A percentile compares a stretch with the other conserved stretches of the same genome.
Conservation (phyloP, 2,888 invertebrate species). For the Crossocerus cetratus region DNA sequence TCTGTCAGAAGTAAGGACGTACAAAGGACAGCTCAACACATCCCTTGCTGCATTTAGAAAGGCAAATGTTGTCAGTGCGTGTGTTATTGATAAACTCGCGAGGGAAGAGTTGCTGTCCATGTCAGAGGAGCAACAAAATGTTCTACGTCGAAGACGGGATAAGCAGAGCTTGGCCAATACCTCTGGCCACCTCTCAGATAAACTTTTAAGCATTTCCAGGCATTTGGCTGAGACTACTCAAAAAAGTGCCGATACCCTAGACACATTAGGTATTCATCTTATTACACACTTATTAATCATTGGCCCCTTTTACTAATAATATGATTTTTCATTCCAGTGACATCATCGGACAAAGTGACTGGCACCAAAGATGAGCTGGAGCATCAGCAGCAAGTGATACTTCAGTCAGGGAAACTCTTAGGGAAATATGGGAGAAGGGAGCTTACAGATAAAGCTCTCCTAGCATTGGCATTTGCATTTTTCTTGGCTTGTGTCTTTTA, state of each 20-base stretch:
- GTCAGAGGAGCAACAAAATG: slow-evolving; percentile 79
- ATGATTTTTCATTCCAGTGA: slow-evolving; percentile 68
- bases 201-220: slow-evolving; percentile 89
- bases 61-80: slow-evolving; percentile 87
- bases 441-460: slow-evolving; percentile 95
- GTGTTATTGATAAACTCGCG: slow-evolving; percentile 87
- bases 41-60: slow-evolving; percentile 87
- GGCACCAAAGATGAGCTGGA: slow-evolving; percentile 90
- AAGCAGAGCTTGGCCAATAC: slow-evolving; percentile 83
- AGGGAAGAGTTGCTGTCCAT: slow-evolving; percentile 84
- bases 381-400: slow-evolving; percentile 90
- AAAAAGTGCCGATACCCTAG: slow-evolving; percentile 90
- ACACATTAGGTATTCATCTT: slow-evolving; percentile 81
- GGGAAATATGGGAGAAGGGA: slow-evolving; percentile 96
- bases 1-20: slow-evolving; percentile 82
- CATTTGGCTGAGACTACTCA: slow-evolving; percentile 92
- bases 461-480: slow-evolving; percentile 91
- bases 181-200: slow-evolving; percentile 90
- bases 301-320: neutral
- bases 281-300: neutral
- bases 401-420: slow-evolving; percentile 92
- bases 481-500: slow-evolving; percentile 95
- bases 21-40: slow-evolving; percentile 85
- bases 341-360: slow-evolving; percentile 78
- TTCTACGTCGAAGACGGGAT: slow-evolving; percentile 84